Base-by-base conservation (phyloP, 2,888 invertebrate genomes). In the Eupithecia subfuscata region DNA sequence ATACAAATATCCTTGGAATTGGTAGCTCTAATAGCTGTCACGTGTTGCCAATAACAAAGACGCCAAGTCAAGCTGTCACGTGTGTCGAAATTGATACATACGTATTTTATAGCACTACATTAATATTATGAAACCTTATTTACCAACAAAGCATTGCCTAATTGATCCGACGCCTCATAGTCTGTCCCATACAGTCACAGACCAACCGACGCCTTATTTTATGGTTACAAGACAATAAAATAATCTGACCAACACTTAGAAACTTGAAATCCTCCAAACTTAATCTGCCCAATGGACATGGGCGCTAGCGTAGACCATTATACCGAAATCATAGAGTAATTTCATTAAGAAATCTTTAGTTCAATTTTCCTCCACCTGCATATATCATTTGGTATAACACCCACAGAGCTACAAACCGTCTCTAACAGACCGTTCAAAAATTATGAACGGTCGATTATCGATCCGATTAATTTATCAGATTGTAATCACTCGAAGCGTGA, bases 391-490 rank as follows among this genome's bases (percentile, higher is more conserved):
- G 65, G 37, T 67, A 37, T 68, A 68, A 74, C 71, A 74, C 48
- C 65, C 60, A 68, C 60, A 18, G 40, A 69, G 16, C 71, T 69
- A 68, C 71, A 75, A 60, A 60, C 74, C 78, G 88, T 90, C 84
- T 82, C 89, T 86, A 93, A 92, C 88, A 87, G 84, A 83, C 86
- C 91, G 90, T 91, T 91, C 91, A 89, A 89, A 90, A 91, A 93
- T 94, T 92, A 84, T 92, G 86, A 82, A 83, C 87, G 91, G 92
- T 91, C 92, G 90, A 94, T 94, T 93, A 92, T 85, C 89, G 89
- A 93, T 93, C 93, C 92, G 90, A 93, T 92, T 92, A 91, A 94
- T 94, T 93, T 93, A 94, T 91, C 90, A 91, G 91, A 92, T 91
- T 92, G 90, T 88, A 91, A 94, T 75, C 68, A 75, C 68, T 78